phyloP scores from a whole-genome alignment of 2,113 vertebrate genomes.

The Axis porcinus region DNA sequence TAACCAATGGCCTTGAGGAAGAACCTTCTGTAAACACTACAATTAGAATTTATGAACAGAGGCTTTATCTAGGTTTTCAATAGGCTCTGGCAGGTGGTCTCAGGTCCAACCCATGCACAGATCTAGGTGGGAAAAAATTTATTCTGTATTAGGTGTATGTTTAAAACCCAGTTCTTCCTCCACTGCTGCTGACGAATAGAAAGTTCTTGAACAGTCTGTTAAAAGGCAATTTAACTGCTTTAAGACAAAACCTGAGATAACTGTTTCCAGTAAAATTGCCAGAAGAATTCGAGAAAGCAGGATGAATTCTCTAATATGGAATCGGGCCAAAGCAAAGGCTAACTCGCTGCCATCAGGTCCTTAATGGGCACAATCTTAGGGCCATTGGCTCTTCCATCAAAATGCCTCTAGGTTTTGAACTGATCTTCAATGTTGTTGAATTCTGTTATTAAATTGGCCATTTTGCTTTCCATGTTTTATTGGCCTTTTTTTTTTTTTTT shows the following conservation, averaged over 20 bases:
- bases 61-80: neutral
- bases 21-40: neutral
- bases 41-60: neutral
- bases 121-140: neutral
- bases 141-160: neutral
- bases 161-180: neutral
- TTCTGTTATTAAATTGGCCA: neutral
- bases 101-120: neutral
- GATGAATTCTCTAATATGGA: constrained; percentile 26
- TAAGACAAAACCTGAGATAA: constrained; percentile 16
- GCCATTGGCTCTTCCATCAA: neutral
- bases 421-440: neutral
- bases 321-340: constrained; percentile 22
- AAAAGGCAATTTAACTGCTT: constrained; percentile 35
- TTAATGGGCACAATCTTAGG: constrained; percentile 1
- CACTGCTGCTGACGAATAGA: neutral
- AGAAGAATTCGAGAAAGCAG: constrained; percentile 32
- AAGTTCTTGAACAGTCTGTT: neutral
- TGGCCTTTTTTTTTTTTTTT: neutral
- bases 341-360: neutral
- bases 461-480: constrained; percentile 11
- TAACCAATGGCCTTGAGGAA: neutral
- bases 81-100: neutral
- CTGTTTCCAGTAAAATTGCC: constrained; percentile 29
- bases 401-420: neutral